A percentile compares a stretch with the other conserved stretches of the same genome.
phyloP scores from a whole-genome alignment of 1,140 invertebrate genomes.

The Physella acuta region DNA sequence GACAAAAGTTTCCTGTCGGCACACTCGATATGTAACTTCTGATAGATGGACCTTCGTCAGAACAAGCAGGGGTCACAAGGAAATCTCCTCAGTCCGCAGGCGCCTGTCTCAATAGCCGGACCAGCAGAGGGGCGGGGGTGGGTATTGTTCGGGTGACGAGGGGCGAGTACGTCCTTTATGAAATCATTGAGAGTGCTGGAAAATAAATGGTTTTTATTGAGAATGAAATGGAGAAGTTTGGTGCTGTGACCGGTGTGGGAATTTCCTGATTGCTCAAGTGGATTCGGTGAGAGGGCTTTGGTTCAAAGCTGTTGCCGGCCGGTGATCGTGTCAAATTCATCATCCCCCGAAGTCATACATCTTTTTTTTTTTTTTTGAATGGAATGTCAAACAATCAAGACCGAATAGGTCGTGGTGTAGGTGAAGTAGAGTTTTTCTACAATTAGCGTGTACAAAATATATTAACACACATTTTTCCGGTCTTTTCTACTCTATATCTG shows the following conservation, averaged over 20 bases:
- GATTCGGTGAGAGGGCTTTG: too few species aligned
- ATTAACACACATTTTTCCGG: too few species aligned
- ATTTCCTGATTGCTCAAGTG: too few species aligned
- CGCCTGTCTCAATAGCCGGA: neutral
- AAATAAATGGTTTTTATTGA: neutral
- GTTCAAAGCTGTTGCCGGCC: too few species aligned
- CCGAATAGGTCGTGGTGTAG: too few species aligned
- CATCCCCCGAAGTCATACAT: too few species aligned
- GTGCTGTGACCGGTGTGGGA: neutral
- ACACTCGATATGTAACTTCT: constrained; percentile 20
- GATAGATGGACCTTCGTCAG: constrained; percentile 11
- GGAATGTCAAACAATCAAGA: too few species aligned
- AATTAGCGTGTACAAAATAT: too few species aligned
- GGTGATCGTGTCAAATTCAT: too few species aligned
- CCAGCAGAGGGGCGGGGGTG: neutral
- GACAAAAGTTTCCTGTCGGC: constrained; percentile 28
- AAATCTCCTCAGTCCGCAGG: constrained; percentile 14
- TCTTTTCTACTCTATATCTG: too few species aligned
- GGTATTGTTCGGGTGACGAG: neutral
- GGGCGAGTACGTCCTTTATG: neutral
- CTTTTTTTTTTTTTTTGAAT: too few species aligned
- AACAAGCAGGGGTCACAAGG: constrained; percentile 9
- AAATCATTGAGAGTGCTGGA: neutral
- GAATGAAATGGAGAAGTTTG: neutral
- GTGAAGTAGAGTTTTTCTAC: too few species aligned